phyloP scores from a whole-genome alignment of 2,113 vertebrate species.

The Sturnus vulgaris region DNA sequence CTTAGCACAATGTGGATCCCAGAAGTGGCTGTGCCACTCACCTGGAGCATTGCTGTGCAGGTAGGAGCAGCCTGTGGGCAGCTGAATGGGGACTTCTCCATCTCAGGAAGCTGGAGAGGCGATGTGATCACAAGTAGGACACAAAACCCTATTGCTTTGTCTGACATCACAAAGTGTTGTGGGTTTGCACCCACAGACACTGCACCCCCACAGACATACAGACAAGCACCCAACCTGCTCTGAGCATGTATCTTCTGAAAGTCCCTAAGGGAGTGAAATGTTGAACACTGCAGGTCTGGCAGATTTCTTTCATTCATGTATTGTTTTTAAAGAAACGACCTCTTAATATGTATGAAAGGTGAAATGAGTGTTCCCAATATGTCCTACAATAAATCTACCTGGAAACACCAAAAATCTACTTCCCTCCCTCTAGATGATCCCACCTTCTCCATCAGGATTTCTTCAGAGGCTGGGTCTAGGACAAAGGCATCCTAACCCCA shows the following conservation, averaged over 20 bases:
- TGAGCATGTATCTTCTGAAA: not conserved
- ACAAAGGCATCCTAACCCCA: not conserved
- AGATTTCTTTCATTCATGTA: not conserved
- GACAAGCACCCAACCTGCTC: not conserved
- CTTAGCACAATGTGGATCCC: not conserved
- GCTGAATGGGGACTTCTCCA: not conserved
- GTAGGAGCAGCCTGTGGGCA: not conserved
- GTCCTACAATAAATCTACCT: not conserved
- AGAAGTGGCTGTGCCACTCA: rapidly evolving
- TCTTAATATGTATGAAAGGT: not conserved
- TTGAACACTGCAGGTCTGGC: not conserved
- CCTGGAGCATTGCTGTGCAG: rapidly evolving
- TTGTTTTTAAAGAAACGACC: not conserved
- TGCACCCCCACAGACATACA: not conserved
- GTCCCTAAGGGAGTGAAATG: not conserved
- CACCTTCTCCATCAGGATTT: not conserved
- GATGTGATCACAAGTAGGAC: not conserved
- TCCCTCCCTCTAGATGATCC: not conserved
- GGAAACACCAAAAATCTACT: not conserved
- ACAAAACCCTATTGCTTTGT: not conserved
- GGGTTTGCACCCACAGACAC: not conserved
- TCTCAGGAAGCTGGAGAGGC: not conserved
- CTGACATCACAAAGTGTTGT: not conserved
- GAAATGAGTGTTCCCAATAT: not conserved
- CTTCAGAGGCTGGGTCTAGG: not conserved